Evolutionary conservation across 2,888 invertebrate species (phyloP), one percentile per base, ranked within the genome.

Genomic region (Panzeria rudis): DNA sequence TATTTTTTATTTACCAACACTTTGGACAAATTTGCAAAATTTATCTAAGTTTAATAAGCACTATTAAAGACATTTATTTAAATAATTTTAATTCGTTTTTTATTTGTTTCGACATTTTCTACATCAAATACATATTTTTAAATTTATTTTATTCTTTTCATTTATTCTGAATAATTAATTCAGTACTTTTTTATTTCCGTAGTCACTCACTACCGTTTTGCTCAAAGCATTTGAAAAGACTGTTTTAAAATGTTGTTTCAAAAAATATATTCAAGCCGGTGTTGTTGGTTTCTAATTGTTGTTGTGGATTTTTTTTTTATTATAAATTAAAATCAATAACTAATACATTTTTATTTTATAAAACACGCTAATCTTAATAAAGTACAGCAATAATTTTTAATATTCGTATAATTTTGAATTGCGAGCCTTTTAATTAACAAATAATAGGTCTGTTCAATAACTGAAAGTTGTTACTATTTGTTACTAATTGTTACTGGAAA

Each of bases 141-240:
- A 29, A 20, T 41, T 52, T 73, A 13, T 17, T 52, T 0, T 50
- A 23, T 25, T 38, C 17, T n/a, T 62, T 35, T n/a, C 2, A 38
- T 75, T 44, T 50, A 35, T 35, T 20, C 5, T n/a, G 7, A 61
- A 23, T 47, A 20, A 35, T 0, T 61, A 61, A 17, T 29, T 61
- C 23, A 23, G n/a, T 11, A 61, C 11, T 59, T 47, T 25, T 69
- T 25, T 47, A 5, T 68, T 64, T 64, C 41, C 72, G 54, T 50
- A 29, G 7, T 54, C 56, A 41, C 47, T 78, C 44, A 73, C 68
- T 59, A 73, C 83, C 78, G 83, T 68, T 72, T 62, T 29, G 44
- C n/a, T 73, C 41, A 23, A 78, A 59, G 73, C 54, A 32, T 73
- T 73, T 54, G 54, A 54, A 66, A 47, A 83, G 68, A 83, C 83